Base-by-base conservation (phyloP, 2,888 invertebrate species). In the Escarpia spicata region DNA sequence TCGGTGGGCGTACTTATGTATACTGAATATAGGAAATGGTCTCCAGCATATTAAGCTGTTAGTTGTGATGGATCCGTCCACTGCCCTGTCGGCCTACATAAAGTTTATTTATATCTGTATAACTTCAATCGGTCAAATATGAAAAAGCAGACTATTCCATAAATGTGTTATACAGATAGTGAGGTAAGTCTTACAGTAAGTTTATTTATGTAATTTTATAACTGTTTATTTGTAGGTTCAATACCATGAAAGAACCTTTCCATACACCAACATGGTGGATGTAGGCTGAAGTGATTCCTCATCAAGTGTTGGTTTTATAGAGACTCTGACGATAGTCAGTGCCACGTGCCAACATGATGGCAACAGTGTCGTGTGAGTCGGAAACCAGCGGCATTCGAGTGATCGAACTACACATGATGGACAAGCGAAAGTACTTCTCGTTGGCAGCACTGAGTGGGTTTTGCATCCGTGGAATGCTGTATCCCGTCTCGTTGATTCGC, bases 331-430 rank as follows among this genome's bases (percentile, higher is more conserved):
- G 19, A 26, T 26, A 4, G 75, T 15, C n/a, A 75, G 75, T 26
- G 19, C 75, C 75, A 75, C 19, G 19, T 75, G 75, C 75, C 26
- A 26, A 3, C 75, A 75, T 75, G 19, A 75, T n/a, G n/a, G 75
- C 75, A 6, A n/a, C 75, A 75, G 6, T 75, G 26, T 75, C 75
- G 26, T 26, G 26, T 75, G 75, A 75, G 2, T 6, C 75, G 75
- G 75, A 75, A 75, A 75, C 75, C 75, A 26, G 26, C 6, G 75
- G 75, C 75, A 75, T 75, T 75, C 75, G 75, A 90, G 98, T 98
- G 9, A 99, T 99, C 94, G 99, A 99, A 97, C 98, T 99, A 98
- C 98, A 99, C 94, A 99, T 99, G 99, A 98, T 99, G 98, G 98
- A 99, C 96, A 99, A 98, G 95, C 97, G 97, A 91, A 99, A 98